Evolutionary conservation across 2,113 vertebrate genomes (phyloP).

Genomic region (Emydura subglobosa): DNA sequence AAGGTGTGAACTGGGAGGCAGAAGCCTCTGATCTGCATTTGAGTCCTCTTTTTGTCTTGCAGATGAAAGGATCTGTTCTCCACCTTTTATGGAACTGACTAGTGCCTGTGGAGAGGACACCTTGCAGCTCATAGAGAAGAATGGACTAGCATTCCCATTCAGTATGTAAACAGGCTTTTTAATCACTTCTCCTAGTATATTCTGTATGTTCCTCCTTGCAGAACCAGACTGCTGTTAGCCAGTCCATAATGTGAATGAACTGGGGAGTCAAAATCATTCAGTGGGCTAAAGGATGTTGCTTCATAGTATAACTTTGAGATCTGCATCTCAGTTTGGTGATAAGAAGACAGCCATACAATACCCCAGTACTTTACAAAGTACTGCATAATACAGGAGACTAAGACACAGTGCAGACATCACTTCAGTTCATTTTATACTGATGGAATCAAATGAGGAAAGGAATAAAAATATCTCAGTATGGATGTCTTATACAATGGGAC

Average conservation of each 20-base stretch:
- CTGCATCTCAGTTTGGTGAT: neutral
- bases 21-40: slow-evolving; percentile 12
- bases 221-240: neutral
- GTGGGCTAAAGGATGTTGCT: neutral
- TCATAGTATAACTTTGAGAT: neutral
- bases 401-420: neutral
- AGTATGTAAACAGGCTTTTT: slow-evolving; percentile 82
- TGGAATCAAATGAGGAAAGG: neutral
- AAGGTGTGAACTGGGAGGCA: neutral
- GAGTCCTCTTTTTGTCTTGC: slow-evolving; percentile 18
- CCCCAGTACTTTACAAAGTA: neutral
- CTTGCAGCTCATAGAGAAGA: slow-evolving; percentile 90
- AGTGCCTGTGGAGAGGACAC: slow-evolving; percentile 91
- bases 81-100: slow-evolving; percentile 98
- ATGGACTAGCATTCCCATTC: slow-evolving; percentile 96
- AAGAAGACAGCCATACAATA: neutral
- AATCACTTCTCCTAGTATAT: neutral
- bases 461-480: neutral
- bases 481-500: neutral
- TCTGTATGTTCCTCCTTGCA: neutral
- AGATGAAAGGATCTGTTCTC: slow-evolving; percentile 98
- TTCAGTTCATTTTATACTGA: no score
- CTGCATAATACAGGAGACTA: neutral
- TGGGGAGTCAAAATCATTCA: neutral
- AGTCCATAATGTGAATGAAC: neutral